phyloP scores from a whole-genome alignment of 1,140 invertebrate species.

The Heterodera schachtii region DNA sequence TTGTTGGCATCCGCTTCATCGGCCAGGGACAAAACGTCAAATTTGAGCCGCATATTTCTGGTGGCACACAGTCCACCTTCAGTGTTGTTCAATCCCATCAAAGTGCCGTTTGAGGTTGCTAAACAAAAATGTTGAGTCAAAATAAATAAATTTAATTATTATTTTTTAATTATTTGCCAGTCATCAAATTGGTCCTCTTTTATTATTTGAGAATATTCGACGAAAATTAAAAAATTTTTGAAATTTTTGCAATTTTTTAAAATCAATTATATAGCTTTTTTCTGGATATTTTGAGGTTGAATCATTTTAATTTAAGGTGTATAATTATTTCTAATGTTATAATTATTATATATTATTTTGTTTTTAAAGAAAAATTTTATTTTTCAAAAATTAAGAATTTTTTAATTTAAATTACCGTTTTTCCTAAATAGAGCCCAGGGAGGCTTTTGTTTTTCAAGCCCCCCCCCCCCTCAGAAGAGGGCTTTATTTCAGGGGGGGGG shows the following conservation, averaged over 20 bases:
- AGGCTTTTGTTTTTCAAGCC: no score
- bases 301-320: no score
- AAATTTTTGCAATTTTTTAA: slow-evolving; percentile 17
- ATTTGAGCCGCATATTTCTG: slow-evolving; percentile 54
- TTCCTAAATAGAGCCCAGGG: no score
- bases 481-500: no score
- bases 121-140: slow-evolving; percentile 18
- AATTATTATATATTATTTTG: no score
- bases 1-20: slow-evolving; percentile 10
- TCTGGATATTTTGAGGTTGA: no score
- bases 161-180: background rate
- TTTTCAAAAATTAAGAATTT: no score
- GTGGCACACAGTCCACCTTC: slow-evolving; percentile 44
- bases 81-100: slow-evolving; percentile 43
- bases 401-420: no score
- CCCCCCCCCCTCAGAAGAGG: no score
- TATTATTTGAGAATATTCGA: background rate
- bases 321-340: no score
- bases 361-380: no score
- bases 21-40: slow-evolving; percentile 42
- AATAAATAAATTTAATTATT: slow-evolving; percentile 1
- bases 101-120: slow-evolving; percentile 55
- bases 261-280: no score
- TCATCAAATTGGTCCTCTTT: background rate
- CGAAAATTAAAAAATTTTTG: background rate